Base-by-base conservation (phyloP, 1,140 invertebrate genomes). In the Conus ventricosus region DNA sequence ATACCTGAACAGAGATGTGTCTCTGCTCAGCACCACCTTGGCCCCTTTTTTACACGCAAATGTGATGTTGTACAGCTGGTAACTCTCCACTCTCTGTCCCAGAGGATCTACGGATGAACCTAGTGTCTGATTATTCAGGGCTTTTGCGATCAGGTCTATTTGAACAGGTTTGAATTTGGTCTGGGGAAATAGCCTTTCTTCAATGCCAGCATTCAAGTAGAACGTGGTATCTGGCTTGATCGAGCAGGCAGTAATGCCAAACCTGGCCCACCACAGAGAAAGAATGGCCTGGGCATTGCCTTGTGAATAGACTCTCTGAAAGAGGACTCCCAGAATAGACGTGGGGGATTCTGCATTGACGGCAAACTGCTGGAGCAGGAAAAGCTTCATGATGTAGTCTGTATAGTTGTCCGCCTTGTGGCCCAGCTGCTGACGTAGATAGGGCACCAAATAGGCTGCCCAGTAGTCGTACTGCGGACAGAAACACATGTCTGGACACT, bases 401-500 rank as follows among this genome's bases (percentile, higher is more conserved):
- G 39, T 78, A 54, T 55, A 75, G 20, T 87, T 55, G 53, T 55
- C 11, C 0, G 39, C 53, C 20, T 15, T 23, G 75, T 8, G 20
- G 6, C 85, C 54, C 20, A 87, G n/a, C 20, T 51, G 54, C 23
- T 51, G 39, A 17, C 85, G 85, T 17, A 87, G 39, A n/a, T n/a
- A n/a, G 7, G 85, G 85, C 54, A 78, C 51, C 6, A 87, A 53
- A 13, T 23, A 13, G 17, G 4, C 10, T 0, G 53, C 51, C 53
- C 53, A n/a, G 15, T 15, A 5, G 5, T 78, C 71, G n/a, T 57
- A 51, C 10, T 87, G 25, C 10, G 85, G 85, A 20, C 85, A 87
- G n/a, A n/a, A 4, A 57, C 85, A 87, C 85, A 55, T 87, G 13
- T 78, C 54, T 0, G 39, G 85, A 80, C 85, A 87, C 25, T 6